Evolutionary conservation across 2,113 vertebrate species (phyloP).

Genomic region (Centropus bengalensis): DNA sequence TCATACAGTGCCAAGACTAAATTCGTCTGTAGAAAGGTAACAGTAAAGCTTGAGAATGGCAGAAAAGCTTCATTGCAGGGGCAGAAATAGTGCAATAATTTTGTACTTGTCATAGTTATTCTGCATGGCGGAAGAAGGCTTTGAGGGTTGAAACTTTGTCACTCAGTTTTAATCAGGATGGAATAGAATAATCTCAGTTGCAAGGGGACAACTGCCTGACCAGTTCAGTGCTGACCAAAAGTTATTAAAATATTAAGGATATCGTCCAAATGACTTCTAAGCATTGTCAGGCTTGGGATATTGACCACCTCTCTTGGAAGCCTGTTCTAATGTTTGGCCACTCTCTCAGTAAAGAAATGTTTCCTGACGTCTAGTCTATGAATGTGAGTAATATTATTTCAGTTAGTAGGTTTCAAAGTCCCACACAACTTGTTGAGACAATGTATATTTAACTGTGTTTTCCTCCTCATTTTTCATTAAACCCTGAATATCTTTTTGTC

Average conservation of each 20-base stretch:
- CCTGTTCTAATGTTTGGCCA: no score
- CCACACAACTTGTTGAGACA: background rate
- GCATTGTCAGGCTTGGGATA: no score
- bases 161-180: background rate
- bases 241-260: no score
- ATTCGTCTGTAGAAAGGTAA: background rate
- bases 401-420: background rate
- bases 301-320: no score
- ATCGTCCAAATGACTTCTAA: no score
- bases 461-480: background rate
- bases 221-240: no score
- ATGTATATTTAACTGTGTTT: background rate
- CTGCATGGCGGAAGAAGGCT: background rate
- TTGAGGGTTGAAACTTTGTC: background rate
- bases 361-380: background rate
- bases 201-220: no score
- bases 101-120: background rate
- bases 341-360: no score
- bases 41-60: background rate
- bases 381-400: background rate
- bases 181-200: no score
- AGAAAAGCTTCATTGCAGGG: background rate
- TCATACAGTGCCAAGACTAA: background rate
- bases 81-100: background rate
- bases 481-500: background rate